Evolutionary conservation across 1,140 invertebrate genomes (phyloP).

Genomic region (Mycetomoellerius zeteki): DNA sequence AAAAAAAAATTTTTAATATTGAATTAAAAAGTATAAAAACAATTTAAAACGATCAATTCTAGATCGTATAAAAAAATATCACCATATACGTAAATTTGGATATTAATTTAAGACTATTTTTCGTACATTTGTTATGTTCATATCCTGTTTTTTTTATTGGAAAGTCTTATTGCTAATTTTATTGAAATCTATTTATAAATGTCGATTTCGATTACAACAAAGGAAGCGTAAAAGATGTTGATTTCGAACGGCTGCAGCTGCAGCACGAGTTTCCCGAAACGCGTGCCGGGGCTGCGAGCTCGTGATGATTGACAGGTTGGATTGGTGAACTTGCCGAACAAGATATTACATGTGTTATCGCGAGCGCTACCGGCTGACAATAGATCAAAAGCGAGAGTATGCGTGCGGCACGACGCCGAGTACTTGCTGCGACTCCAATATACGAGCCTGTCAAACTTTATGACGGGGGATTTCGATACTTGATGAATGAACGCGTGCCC

Average conservation of each 20-base stretch:
- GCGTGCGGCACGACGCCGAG: constrained; percentile 63
- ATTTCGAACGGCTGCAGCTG: constrained; percentile 35
- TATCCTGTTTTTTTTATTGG: background rate
- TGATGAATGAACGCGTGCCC: constrained; percentile 76
- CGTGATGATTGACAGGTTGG: constrained; percentile 68
- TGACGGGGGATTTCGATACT: constrained; percentile 78
- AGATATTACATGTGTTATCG: constrained; percentile 79
- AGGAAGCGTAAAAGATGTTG: constrained; percentile 45
- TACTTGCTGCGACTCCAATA: constrained; percentile 75
- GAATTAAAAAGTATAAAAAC: too few relatives aligned
- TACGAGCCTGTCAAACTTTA: constrained; percentile 77
- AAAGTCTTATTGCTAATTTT: background rate
- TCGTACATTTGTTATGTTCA: background rate
- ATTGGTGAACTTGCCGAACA: constrained; percentile 75
- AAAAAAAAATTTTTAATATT: too few relatives aligned
- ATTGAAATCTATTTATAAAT: constrained; percentile 17
- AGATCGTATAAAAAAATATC: background rate
- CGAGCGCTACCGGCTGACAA: constrained; percentile 74
- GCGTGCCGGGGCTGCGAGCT: constrained; percentile 34
- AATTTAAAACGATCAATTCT: background rate
- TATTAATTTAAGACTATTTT: background rate
- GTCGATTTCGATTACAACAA: background rate
- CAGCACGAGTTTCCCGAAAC: constrained; percentile 49
- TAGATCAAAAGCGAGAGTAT: constrained; percentile 74
- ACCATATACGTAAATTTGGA: background rate